Base-by-base conservation (phyloP, 2,113 vertebrate species). In the Vidua chalybeata region DNA sequence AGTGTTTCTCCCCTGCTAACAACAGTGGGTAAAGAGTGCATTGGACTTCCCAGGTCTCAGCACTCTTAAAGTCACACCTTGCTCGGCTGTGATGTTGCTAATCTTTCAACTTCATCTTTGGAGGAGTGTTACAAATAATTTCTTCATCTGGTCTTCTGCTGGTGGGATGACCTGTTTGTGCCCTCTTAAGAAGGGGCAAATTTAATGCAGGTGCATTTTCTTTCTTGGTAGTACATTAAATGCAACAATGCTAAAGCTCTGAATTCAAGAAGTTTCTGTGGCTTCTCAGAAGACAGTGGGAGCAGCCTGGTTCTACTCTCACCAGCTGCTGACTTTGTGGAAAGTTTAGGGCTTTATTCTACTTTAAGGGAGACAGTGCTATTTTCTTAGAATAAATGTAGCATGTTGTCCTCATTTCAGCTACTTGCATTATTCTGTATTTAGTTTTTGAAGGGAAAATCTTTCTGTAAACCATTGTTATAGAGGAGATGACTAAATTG, bases 341-440 rank as follows among this genome's bases (percentile, higher is more conserved):
- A 31, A 89, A 27, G 45, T 56, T 68, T 64, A 84, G 61, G 31
- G 8, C 22, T 84, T 93, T 88, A 46, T 55, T 92, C 15, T 55
- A 17, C 35, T 86, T 63, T 45, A 71, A 71, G 30, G 23, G 28
- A 71, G 35, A 41, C 21, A 23, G 30, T 55, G 9, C 30, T 91
- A 33, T 80, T 90, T 89, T 49, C 27, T 77, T 54, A 59, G 58
- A 69, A 76, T 68, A 93, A 93, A 72, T 15, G 30, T 39, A 45
- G 13, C 19, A 3, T 27, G 20, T 79, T 80, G 17, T 66, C 26
- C 51, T 73, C 31, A 10, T 33, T 73, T 88, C 59, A 58, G 51
- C 61, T 81, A 16, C 33, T 89, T 84, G 28, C 18, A 61, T 90
- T 93, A n/a, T 84, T 89, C 52, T 33, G 20, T 51, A 46, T 90